Conservation (phyloP, 2,888 invertebrate species). For the Morpho deidamia region DNA sequence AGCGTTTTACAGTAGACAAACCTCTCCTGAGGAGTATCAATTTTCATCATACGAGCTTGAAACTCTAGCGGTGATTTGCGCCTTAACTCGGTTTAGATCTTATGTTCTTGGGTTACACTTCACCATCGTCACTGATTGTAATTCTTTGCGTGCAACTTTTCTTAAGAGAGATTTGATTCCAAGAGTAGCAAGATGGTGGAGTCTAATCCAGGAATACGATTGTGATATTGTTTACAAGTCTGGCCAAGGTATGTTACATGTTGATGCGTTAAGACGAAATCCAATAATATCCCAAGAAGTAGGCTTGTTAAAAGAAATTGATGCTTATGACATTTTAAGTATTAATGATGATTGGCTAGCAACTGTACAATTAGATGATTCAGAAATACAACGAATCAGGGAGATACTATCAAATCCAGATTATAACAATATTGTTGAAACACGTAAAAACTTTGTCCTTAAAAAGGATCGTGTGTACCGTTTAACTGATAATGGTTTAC, state of each 20-base stretch:
- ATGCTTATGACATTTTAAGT: too few species aligned
- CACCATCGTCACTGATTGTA: conserved; percentile 24
- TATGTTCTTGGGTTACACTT: conserved; percentile 22
- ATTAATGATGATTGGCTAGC: too few species aligned
- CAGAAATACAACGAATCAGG: conserved; percentile 18
- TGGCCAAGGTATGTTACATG: conserved; percentile 21
- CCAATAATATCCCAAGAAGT: neutral
- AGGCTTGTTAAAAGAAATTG: neutral
- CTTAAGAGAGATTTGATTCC: conserved; percentile 15
- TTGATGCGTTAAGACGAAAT: conserved; percentile 19
- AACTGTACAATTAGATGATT: too few species aligned
- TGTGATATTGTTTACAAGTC: conserved; percentile 25
- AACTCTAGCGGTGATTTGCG: conserved; percentile 23
- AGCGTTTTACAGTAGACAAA: conserved; percentile 19
- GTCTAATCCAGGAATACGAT: conserved; percentile 25
- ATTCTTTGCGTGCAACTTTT: conserved; percentile 20
- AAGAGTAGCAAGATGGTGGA: conserved; percentile 27
- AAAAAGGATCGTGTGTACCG: conserved; percentile 20
- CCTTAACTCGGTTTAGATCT: conserved; percentile 20
- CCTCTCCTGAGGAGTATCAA: conserved; percentile 13
- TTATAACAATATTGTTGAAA: conserved; percentile 7
- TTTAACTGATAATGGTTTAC: conserved; percentile 9
- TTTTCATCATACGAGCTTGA: conserved; percentile 20
- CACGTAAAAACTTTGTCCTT: conserved; percentile 22
- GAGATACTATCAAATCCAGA: conserved; percentile 5